phyloP scores from a whole-genome alignment of 92 coral and sea anemone genomes.

The Epizoanthus stellaris region DNA sequence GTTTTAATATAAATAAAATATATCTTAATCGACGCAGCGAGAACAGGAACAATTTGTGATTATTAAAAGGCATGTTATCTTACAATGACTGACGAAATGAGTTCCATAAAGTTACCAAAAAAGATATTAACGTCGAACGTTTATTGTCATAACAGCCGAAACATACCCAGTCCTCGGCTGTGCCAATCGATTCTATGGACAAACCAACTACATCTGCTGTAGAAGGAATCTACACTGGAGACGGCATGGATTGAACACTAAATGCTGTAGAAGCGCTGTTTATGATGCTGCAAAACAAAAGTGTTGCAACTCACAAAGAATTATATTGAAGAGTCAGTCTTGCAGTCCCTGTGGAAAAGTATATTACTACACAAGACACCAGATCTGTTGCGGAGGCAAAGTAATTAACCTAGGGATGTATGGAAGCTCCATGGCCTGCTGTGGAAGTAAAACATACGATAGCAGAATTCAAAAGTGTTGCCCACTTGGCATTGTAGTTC shows the following conservation, averaged over 20 bases:
- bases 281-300: neutral
- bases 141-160: neutral
- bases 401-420: neutral
- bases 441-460: neutral
- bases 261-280: neutral
- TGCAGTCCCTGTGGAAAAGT: conserved; percentile 15
- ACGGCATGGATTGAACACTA: neutral
- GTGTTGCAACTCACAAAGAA: neutral
- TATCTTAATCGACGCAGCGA: no score
- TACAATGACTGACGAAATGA: neutral
- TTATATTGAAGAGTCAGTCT: neutral
- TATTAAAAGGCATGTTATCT: neutral
- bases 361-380: neutral
- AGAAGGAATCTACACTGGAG: neutral
- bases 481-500: neutral
- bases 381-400: conserved; percentile 32
- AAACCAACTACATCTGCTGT: neutral
- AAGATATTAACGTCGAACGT: neutral
- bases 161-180: neutral
- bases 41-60: no score
- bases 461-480: conserved; percentile 20
- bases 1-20: no score
- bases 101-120: neutral
- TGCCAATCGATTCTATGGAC: neutral
- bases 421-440: conserved; percentile 5